Percentiles rank a stretch among this genome's conserved stretches.
Evolutionary conservation across 2,888 invertebrate genomes (phyloP).

Genomic region (Drosophila algonquin): DNA sequence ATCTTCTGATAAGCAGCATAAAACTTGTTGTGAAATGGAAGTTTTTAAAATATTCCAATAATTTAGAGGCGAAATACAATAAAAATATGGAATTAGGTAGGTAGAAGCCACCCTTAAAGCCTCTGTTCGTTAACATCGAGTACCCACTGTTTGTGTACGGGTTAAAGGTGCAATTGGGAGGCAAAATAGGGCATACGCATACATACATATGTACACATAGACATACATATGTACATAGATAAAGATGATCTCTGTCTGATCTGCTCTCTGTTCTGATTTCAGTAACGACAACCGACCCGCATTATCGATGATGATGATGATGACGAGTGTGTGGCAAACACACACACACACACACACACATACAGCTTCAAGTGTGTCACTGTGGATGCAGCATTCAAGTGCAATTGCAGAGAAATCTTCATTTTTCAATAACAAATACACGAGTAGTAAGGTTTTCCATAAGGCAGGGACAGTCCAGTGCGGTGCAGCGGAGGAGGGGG

Average conservation of each 20-base stretch:
- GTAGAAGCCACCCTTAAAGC: no score
- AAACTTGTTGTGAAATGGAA: no score
- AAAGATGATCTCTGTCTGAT: not conserved
- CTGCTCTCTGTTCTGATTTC: conserved; percentile 3
- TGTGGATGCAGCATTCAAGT: conserved; percentile 54
- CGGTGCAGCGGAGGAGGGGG: not conserved
- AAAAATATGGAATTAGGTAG: no score
- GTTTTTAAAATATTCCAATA: no score
- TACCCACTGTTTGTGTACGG: not conserved
- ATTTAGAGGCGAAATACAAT: no score
- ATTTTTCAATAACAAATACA: conserved; percentile 27
- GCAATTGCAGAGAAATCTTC: conserved; percentile 67
- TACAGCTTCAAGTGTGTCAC: conserved; percentile 7
- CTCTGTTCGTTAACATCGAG: no score
- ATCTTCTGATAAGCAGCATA: no score
- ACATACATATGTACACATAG: no score
- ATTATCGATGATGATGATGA: not conserved
- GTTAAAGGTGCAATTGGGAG: not conserved
- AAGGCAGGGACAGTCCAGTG: not conserved
- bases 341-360: not conserved
- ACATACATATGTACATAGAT: not conserved
- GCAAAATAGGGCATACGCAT: not conserved
- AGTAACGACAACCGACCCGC: not conserved
- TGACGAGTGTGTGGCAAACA: not conserved
- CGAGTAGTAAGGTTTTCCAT: not conserved